Conservation (phyloP, 2,113 vertebrate genomes). For the Apaloderma vittatum region DNA sequence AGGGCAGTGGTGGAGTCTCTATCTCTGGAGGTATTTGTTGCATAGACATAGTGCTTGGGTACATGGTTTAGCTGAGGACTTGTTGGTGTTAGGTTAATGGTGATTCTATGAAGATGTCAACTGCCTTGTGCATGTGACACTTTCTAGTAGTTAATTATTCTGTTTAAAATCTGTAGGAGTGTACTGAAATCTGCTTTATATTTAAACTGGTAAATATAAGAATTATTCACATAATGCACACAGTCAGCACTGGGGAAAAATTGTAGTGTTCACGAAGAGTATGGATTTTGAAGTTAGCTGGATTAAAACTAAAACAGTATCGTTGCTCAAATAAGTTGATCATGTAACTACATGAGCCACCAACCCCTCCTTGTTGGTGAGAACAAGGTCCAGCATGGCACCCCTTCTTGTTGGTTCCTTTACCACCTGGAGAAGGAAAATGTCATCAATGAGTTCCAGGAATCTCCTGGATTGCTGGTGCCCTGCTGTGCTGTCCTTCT, state of each 20-base stretch:
- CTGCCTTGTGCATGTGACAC: background rate
- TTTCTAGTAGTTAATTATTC: background rate
- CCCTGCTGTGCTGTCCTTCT: too few relatives aligned
- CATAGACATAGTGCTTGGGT: too few relatives aligned
- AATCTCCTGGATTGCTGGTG: too few relatives aligned
- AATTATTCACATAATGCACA: background rate
- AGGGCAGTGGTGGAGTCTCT: too few relatives aligned
- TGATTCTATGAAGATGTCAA: background rate
- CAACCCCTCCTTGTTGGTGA: too few relatives aligned
- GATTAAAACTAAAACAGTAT: background rate
- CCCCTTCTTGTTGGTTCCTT: too few relatives aligned
- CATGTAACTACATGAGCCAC: rapidly evolving
- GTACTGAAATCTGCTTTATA: background rate
- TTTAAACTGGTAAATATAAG: background rate
- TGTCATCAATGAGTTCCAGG: too few relatives aligned
- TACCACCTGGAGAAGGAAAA: too few relatives aligned
- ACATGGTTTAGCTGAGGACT: too few relatives aligned
- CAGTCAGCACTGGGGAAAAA: background rate
- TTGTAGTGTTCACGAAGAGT: background rate
- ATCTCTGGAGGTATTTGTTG: too few relatives aligned
- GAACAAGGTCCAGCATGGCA: too few relatives aligned
- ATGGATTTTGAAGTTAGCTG: background rate
- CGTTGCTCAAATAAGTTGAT: background rate
- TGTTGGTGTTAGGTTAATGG: too few relatives aligned
- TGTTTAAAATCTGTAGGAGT: background rate